Base-by-base conservation (phyloP, 2,797 vertebrate genomes). In the Botia kubotai region DNA sequence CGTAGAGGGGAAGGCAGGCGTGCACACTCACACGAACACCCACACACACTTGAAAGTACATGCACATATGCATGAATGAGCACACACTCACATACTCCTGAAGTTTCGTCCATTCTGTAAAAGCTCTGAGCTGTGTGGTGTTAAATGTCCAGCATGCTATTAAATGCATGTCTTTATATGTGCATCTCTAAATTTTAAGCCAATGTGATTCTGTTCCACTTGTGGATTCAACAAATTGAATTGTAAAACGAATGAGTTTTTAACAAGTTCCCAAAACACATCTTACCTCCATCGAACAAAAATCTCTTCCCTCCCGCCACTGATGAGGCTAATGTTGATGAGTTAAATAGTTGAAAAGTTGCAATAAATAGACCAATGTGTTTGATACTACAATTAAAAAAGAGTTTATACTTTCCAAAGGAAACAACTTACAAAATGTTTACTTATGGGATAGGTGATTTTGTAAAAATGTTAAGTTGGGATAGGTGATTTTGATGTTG, bases 1-100 rank as follows among this genome's bases (percentile, higher is more conserved):
- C 43, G 11, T 11, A 46, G 43, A 46, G 43, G 7, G 43, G 43
- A 46, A 46, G 10, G 89, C 94, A 93, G 87, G 91, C 43, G 7
- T 80, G 76, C 82, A 71, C 72, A 79, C 81, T 69, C 72, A 62
- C 67, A 14, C 60, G 65, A 62, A 63, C 68, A 76, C 75, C 78
- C 66, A 81, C 65, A 13, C 60, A 19, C 21, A 68, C 71, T 79
- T 72, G 77, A 72, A 53, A 53, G 70, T 50, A 46, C 68, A 72
- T 72, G 70, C 66, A 81, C 70, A 8, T 50, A 19, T 19, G 58
- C 66, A 79, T 72, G 72, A 67, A 75, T 11, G 5, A 72, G 52
- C 76, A 33, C 68, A 62, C 69, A 77, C 58, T 70, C 17, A 13
- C 77, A 75, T 77, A 81, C 68, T 80, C 74, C 68, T 57, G 0